Conservation (phyloP, 2,113 vertebrate genomes). For the Cottus gobio region DNA sequence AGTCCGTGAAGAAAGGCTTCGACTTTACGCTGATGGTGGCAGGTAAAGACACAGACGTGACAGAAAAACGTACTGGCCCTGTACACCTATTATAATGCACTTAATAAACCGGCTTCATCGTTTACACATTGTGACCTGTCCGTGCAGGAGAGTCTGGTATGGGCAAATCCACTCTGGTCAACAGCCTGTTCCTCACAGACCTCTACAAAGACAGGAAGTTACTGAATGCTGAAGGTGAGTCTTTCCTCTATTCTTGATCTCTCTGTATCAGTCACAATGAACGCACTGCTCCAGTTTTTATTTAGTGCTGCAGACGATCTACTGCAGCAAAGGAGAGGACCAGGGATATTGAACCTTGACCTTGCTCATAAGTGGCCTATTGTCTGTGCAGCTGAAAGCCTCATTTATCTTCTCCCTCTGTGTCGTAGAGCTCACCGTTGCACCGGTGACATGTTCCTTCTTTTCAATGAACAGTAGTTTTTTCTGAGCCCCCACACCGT, state of each 20-base stretch:
- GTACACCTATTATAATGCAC: background rate
- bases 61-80: too few species aligned
- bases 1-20: slow-evolving; percentile 99
- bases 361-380: background rate
- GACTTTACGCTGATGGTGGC: slow-evolving; percentile 99
- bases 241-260: background rate
- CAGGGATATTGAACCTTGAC: background rate
- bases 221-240: slow-evolving; percentile 96
- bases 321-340: background rate
- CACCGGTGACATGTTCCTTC: too few species aligned
- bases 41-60: slow-evolving; percentile 81
- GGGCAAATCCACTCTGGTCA: slow-evolving; percentile 98
- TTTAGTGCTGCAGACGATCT: background rate
- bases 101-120: background rate
- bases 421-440: too few species aligned
- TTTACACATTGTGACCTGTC: background rate
- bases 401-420: too few species aligned
- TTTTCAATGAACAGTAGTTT: too few species aligned
- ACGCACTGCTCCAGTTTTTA: background rate
- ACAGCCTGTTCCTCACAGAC: slow-evolving; percentile 98
- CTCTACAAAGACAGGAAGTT: slow-evolving; percentile 98
- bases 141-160: slow-evolving; percentile 94
- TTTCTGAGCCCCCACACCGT: too few species aligned
- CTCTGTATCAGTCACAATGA: background rate
- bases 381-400: too few species aligned